Evolutionary conservation across 2,888 invertebrate species (phyloP).

Genomic region (Crocallis elinguaria): DNA sequence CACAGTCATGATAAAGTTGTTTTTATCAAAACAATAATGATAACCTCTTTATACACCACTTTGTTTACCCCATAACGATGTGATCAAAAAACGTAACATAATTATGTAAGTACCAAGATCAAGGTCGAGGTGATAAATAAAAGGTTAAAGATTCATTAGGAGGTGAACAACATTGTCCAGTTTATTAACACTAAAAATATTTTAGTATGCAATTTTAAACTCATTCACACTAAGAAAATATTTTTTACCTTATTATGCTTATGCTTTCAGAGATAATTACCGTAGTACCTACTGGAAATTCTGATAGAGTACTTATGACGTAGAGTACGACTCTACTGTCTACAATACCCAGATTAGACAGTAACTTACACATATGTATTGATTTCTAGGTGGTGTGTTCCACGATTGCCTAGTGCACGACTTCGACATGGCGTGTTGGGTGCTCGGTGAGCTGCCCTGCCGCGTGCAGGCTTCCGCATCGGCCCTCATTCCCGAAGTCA

Average conservation of each 20-base stretch:
- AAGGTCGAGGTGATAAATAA: neutral
- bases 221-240: too few species aligned
- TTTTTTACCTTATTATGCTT: too few species aligned
- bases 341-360: too few species aligned
- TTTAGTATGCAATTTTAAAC: too few species aligned
- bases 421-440: conserved; percentile 87
- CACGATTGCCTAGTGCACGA: conserved; percentile 89
- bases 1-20: neutral
- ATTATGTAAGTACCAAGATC: neutral
- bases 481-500: conserved; percentile 85
- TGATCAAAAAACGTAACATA: neutral
- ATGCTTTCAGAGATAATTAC: too few species aligned
- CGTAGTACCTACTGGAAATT: too few species aligned
- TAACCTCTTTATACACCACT: conserved; percentile 1
- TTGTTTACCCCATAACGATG: conserved; percentile 13
- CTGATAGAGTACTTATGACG: too few species aligned
- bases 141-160: too few species aligned
- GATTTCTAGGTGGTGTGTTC: conserved; percentile 85
- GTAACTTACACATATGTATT: neutral
- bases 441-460: conserved; percentile 86
- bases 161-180: too few species aligned
- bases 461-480: conserved; percentile 82
- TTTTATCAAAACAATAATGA: neutral
- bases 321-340: too few species aligned
- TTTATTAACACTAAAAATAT: too few species aligned